These are phyloP conservation scores for Syngnathus rostellatus DNA, from an alignment of 2,797 vertebrate genomes.

Conservation along the genomic window DNA sequence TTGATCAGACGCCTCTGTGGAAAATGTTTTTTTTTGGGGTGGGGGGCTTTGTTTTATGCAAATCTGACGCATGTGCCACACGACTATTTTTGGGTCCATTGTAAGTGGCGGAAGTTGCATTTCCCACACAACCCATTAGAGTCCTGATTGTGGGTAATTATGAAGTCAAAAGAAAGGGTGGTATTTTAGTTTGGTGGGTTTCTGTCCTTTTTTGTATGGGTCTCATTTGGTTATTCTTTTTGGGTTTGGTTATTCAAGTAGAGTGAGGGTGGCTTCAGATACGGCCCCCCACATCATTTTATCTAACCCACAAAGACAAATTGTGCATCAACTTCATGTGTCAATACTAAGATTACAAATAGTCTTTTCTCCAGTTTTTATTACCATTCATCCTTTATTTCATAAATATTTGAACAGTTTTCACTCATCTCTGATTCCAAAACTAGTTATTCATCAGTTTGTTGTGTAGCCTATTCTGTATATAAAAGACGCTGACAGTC, in stretches of 20 bases:
- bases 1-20: slow-evolving; percentile 39
- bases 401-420: too few species aligned
- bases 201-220: neutral
- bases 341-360: too few species aligned
- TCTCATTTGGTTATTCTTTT: slow-evolving; percentile 15
- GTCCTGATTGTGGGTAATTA: slow-evolving; percentile 40
- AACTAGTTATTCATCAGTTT: too few species aligned
- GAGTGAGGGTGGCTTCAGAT: slow-evolving; percentile 19
- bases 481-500: too few species aligned
- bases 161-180: slow-evolving; percentile 23
- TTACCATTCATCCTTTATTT: too few species aligned
- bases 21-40: slow-evolving; percentile 33
- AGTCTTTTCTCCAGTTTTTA: too few species aligned
- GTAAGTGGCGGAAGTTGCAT: slow-evolving; percentile 41
- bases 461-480: too few species aligned
- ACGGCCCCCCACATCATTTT: too few species aligned
- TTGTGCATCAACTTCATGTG: too few species aligned
- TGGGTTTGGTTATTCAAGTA: slow-evolving; percentile 13
- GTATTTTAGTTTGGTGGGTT: neutral
- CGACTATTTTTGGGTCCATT: slow-evolving; percentile 48
- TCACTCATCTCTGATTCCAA: too few species aligned
- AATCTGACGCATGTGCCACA: slow-evolving; percentile 38
- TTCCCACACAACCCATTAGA: slow-evolving; percentile 43
- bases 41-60: slow-evolving; percentile 47
- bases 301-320: too few species aligned